Conservation (phyloP, 64 coral and sea anemone species). For the Trachythela sp. region DNA sequence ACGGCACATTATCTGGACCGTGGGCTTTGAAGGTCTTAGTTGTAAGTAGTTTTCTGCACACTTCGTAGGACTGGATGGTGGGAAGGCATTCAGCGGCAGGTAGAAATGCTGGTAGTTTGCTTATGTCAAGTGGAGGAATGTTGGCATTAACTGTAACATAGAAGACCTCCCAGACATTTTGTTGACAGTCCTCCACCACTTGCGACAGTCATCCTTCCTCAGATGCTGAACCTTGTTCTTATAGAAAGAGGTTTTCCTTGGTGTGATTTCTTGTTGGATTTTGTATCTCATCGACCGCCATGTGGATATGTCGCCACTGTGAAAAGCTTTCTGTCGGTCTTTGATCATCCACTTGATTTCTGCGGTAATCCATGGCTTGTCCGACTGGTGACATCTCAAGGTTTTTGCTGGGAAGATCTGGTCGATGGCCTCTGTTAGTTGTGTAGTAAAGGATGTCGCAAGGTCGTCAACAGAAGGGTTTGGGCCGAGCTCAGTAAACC, state of each 20-base stretch:
- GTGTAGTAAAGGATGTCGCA: background rate
- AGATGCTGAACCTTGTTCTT: constrained; percentile 6
- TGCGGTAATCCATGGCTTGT: constrained; percentile 58
- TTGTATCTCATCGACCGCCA: constrained; percentile 47
- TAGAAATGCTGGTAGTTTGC: background rate
- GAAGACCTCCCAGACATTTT: background rate
- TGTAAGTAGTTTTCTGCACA: constrained; percentile 2
- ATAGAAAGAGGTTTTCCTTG: constrained; percentile 7
- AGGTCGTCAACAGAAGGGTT: constrained; percentile 24
- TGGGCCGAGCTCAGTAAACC: constrained; percentile 25
- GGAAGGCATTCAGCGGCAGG: background rate
- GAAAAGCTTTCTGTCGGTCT: constrained; percentile 40
- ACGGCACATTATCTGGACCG: too few relatives aligned
- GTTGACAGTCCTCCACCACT: constrained; percentile 10
- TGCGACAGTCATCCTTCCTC: background rate
- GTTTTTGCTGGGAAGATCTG: constrained; percentile 18
- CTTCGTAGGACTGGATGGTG: background rate
- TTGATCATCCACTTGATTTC: constrained; percentile 37
- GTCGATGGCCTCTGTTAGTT: constrained; percentile 4
- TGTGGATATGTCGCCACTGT: background rate
- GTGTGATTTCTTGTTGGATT: background rate
- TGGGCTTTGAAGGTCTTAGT: background rate
- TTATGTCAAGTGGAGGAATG: background rate
- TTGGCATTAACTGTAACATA: too few relatives aligned
- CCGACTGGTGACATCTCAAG: background rate